phyloP scores from a whole-genome alignment of 1,140 invertebrate species.

The Leptoteleia sp. region DNA sequence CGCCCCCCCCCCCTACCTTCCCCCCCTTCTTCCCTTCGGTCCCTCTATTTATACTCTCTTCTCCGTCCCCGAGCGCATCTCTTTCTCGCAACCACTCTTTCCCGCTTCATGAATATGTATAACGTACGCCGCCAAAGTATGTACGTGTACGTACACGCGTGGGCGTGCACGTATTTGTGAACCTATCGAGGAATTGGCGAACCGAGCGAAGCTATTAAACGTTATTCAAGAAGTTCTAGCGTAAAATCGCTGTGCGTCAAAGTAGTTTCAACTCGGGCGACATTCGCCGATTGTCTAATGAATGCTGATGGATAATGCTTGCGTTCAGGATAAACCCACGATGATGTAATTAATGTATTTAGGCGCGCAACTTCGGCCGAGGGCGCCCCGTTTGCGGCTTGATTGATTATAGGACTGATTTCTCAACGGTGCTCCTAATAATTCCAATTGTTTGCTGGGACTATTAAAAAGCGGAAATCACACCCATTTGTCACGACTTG shows the following conservation, averaged over 20 bases:
- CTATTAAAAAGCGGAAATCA: conserved; percentile 22
- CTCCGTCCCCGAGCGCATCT: too few relatives aligned
- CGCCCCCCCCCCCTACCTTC: too few relatives aligned
- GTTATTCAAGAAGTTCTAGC: conserved; percentile 63
- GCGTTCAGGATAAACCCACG: conserved; percentile 48
- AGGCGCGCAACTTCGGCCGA: conserved; percentile 25
- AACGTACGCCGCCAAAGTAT: conserved; percentile 67
- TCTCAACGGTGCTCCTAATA: conserved; percentile 10
- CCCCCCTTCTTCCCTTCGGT: too few relatives aligned
- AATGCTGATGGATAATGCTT: conserved; percentile 59
- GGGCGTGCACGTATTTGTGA: conserved; percentile 32
- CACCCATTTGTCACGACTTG: too few relatives aligned
- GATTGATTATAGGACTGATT: conserved; percentile 42
- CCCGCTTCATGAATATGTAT: too few relatives aligned
- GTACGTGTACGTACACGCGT: conserved; percentile 28
- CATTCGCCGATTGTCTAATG: conserved; percentile 63
- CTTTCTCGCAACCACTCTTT: too few relatives aligned
- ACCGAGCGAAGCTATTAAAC: conserved; percentile 57
- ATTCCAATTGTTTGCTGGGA: conserved; percentile 29
- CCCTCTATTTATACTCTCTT: too few relatives aligned
- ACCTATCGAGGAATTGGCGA: conserved; percentile 53
- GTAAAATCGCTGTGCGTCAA: conserved; percentile 62
- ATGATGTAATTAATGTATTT: conserved; percentile 56
- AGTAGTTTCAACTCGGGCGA: conserved; percentile 60
- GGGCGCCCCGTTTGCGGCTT: conserved; percentile 6